These are phyloP conservation scores for Sitta carolinensis DNA, from an alignment of 2,797 vertebrate genomes.

Conservation along the genomic window DNA sequence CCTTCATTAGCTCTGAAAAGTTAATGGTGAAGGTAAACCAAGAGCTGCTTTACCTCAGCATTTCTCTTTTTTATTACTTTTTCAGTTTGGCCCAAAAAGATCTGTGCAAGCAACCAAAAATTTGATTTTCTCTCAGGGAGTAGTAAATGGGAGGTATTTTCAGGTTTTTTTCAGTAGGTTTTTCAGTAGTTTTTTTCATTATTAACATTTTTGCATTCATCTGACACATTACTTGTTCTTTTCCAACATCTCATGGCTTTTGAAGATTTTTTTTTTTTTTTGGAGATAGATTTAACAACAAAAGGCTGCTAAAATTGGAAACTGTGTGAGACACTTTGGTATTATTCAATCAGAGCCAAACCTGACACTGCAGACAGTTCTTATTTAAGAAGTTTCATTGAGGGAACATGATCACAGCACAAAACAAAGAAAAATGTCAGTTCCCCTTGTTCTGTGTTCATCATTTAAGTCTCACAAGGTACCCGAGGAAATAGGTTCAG, in stretches of 20 bases:
- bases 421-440: constrained; percentile 33
- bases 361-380: constrained; percentile 19
- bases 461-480: constrained; percentile 5
- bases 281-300: background rate
- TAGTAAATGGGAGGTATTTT: constrained; percentile 5
- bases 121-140: background rate
- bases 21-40: background rate
- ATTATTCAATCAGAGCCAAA: background rate
- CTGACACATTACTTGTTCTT: background rate
- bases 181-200: background rate
- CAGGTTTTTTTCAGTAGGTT: background rate
- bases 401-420: constrained; percentile 33
- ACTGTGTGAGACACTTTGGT: background rate
- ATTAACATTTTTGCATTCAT: background rate
- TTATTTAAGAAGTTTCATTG: constrained; percentile 30
- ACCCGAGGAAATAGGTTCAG: background rate
- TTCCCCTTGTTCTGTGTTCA: background rate
- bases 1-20: background rate
- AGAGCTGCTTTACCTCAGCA: background rate
- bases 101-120: background rate
- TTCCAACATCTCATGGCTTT: background rate
- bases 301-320: constrained; percentile 52
- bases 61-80: background rate
- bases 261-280: background rate
- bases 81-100: background rate